phyloP scores from a whole-genome alignment of 2,888 invertebrate species.

The Drosophila borborema region DNA sequence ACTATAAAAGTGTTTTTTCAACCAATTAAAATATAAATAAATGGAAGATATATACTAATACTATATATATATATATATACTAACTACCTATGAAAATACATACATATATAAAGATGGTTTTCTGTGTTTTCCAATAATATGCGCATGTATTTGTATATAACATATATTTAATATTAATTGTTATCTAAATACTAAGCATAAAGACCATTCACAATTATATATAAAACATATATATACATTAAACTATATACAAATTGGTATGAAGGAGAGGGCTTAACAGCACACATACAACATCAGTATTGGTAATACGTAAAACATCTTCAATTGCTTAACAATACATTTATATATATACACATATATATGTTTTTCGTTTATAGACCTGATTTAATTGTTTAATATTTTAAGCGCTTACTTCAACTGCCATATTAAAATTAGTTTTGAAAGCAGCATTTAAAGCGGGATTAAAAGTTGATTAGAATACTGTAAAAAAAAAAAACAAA shows the following conservation, averaged over 20 bases:
- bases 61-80: constrained; percentile 40
- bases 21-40: constrained; percentile 7
- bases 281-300: constrained; percentile 60
- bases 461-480: constrained; percentile 21
- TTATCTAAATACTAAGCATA: constrained; percentile 78
- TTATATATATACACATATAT: neutral
- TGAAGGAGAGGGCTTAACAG: constrained; percentile 14
- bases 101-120: constrained; percentile 68
- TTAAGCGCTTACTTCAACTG: constrained; percentile 74
- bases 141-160: constrained; percentile 57
- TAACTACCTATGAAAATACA: constrained; percentile 34
- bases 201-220: constrained; percentile 58
- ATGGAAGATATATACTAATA: neutral
- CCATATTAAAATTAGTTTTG: constrained; percentile 65
- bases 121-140: constrained; percentile 74
- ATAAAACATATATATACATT: constrained; percentile 13
- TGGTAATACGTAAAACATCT: constrained; percentile 51
- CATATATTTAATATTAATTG: constrained; percentile 57
- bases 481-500: constrained; percentile 40
- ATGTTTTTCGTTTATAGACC: constrained; percentile 16
- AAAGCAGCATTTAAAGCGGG: constrained; percentile 34
- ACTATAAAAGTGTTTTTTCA: constrained; percentile 48
- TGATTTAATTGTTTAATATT: constrained; percentile 41
- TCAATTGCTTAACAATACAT: constrained; percentile 37
- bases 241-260: constrained; percentile 4